Evolutionary conservation across 2,797 vertebrate genomes (phyloP).

Genomic region (Rhynchonycteris naso): DNA sequence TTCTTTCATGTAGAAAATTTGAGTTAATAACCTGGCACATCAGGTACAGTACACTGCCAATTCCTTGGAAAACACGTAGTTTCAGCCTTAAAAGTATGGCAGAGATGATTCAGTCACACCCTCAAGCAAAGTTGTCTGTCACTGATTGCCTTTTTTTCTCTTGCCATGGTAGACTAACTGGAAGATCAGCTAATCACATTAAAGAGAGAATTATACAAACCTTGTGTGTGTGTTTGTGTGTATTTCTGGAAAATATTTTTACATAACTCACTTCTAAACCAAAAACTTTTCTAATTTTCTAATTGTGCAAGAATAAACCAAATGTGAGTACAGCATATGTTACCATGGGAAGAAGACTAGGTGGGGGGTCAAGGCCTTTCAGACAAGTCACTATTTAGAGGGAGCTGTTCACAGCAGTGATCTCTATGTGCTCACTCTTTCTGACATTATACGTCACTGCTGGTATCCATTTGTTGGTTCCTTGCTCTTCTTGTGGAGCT

Average conservation of each 20-base stretch:
- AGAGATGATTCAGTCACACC: constrained; percentile 51
- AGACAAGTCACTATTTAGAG: not conserved
- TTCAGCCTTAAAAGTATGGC: constrained; percentile 44
- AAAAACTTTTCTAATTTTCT: not conserved
- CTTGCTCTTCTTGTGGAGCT: not conserved
- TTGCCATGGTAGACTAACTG: constrained; percentile 12
- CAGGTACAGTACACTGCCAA: not conserved
- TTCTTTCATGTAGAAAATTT: constrained; percentile 6
- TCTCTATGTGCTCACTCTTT: not conserved
- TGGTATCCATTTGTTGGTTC: not conserved
- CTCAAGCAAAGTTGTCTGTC: constrained; percentile 46
- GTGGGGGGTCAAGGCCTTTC: not conserved
- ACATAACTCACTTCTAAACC: not conserved
- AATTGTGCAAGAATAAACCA: not conserved
- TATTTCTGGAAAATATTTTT: constrained; percentile 6
- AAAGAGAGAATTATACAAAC: constrained; percentile 16
- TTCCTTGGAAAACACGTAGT: constrained; percentile 61
- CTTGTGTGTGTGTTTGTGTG: not conserved
- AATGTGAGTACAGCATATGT: not conserved
- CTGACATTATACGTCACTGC: not conserved
- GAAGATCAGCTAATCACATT: constrained; percentile 7
- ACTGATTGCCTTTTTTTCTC: constrained; percentile 51
- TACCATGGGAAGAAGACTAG: not conserved
- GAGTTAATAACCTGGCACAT: constrained; percentile 28
- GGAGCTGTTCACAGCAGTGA: not conserved